Percentiles rank a stretch among this genome's conserved stretches.
These are phyloP conservation scores for Oriolus oriolus DNA, from an alignment of 2,113 vertebrate species.

Conservation along the genomic window DNA sequence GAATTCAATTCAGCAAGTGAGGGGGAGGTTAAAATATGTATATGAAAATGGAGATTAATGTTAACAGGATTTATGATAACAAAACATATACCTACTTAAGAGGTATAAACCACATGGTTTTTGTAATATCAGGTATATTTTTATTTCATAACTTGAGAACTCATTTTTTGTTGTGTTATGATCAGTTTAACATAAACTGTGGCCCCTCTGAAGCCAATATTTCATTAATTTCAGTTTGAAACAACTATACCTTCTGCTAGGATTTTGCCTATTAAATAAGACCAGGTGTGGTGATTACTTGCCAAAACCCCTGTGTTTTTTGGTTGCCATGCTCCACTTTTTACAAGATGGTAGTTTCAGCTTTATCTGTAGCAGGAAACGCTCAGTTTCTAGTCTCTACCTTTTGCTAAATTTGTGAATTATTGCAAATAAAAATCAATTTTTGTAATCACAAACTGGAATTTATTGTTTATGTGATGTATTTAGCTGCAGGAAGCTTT, in stretches of 20 bases:
- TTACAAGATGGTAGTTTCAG: neutral
- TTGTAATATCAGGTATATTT: neutral
- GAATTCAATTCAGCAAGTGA: neutral
- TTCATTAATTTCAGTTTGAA: neutral
- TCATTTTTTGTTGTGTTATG: neutral
- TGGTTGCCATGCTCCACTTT: neutral
- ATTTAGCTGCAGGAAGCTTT: conserved; percentile 21
- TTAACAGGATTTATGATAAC: neutral
- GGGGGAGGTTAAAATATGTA: neutral
- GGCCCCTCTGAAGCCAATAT: neutral
- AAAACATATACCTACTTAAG: neutral
- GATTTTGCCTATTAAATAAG: neutral
- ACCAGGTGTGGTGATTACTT: neutral
- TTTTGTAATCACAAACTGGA: neutral
- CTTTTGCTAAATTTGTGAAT: neutral
- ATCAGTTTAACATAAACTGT: neutral
- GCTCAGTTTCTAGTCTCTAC: neutral
- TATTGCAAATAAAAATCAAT: neutral
- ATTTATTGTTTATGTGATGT: neutral
- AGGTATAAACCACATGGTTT: neutral
- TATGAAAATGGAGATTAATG: neutral
- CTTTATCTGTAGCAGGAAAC: neutral
- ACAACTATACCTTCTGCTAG: neutral
- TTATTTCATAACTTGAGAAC: neutral
- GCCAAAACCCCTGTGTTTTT: neutral